Percentiles rank a stretch among this genome's conserved stretches.
phyloP scores from a whole-genome alignment of 2,113 vertebrate species.

The Tringa solitaria region DNA sequence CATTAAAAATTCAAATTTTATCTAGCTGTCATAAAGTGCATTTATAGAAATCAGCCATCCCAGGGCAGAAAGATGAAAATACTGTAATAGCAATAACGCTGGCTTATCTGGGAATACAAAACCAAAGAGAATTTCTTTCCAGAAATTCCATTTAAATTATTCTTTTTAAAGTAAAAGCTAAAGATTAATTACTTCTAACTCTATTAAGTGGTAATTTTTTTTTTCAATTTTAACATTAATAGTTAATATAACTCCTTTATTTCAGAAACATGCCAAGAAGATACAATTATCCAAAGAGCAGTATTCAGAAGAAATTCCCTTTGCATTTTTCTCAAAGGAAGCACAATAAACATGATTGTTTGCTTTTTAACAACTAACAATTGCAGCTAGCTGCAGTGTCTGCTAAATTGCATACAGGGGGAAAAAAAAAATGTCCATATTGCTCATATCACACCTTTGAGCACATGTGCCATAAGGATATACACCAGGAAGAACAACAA shows the following conservation, averaged over 20 bases:
- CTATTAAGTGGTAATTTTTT: background rate
- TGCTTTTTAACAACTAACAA: background rate
- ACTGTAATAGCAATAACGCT: background rate
- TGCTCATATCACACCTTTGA: background rate
- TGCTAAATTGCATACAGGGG: background rate
- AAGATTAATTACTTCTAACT: background rate
- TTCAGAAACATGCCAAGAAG: background rate
- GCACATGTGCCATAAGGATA: fast-evolving
- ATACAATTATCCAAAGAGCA: background rate
- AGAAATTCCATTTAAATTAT: background rate
- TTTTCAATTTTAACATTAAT: background rate
- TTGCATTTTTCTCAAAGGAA: background rate
- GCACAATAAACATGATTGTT: background rate
- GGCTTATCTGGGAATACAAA: background rate
- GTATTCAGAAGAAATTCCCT: background rate
- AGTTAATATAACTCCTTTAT: background rate
- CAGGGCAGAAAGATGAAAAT: background rate
- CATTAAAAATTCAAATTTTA: background rate
- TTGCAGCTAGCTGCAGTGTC: background rate
- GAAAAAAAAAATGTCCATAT: fast-evolving
- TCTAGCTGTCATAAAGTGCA: background rate
- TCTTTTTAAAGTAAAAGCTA: background rate
- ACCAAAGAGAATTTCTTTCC: background rate
- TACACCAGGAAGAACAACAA: background rate
- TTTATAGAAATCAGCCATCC: background rate